phyloP scores from a whole-genome alignment of 2,113 vertebrate species.

The Chauna torquata region DNA sequence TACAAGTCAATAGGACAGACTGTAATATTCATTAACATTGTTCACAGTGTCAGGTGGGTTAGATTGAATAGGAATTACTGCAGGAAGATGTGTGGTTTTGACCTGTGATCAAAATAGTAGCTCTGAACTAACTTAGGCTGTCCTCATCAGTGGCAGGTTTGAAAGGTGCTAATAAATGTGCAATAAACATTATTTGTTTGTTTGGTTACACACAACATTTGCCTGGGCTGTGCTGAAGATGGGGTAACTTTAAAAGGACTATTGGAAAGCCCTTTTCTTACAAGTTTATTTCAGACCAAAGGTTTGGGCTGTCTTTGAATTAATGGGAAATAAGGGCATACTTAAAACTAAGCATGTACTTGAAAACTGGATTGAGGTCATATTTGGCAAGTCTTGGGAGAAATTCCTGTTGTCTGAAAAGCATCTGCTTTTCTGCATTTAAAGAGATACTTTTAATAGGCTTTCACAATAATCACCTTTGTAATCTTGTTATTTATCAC shows the following conservation, averaged over 20 bases:
- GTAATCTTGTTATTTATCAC: constrained; percentile 20
- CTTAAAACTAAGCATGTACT: background rate
- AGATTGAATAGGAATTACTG: background rate
- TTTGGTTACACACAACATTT: background rate
- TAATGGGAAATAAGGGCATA: background rate
- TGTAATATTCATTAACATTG: background rate
- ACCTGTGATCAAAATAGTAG: background rate
- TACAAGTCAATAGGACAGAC: background rate
- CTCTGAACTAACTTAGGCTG: background rate
- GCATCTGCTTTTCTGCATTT: background rate
- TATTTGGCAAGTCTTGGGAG: background rate
- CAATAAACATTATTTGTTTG: background rate
- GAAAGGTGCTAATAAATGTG: background rate
- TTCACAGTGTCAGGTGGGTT: background rate
- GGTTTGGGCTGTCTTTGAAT: background rate
- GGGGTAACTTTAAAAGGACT: background rate
- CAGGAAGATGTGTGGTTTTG: background rate
- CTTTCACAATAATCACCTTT: background rate
- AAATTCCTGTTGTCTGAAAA: background rate
- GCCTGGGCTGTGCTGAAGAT: background rate
- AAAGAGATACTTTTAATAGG: background rate
- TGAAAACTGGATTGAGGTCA: background rate
- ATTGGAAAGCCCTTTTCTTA: background rate
- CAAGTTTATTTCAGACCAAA: background rate
- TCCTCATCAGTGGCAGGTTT: background rate